Conservation (phyloP, 2,797 vertebrate genomes). For the Streptopelia turtur region DNA sequence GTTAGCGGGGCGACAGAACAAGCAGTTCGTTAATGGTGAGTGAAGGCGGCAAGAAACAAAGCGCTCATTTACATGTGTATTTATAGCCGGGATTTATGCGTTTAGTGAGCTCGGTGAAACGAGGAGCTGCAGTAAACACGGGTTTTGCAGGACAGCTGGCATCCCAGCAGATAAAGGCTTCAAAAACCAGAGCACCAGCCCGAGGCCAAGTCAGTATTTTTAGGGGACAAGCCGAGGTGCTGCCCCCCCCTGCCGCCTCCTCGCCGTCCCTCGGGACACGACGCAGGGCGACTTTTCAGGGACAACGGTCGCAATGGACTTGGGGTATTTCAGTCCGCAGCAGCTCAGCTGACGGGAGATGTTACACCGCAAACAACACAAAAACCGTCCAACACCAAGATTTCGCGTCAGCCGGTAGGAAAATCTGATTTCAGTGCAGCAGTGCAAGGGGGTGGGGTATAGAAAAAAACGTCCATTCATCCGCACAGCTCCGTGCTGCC, state of each 20-base stretch:
- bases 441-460: constrained; percentile 21
- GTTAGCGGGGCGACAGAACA: background rate
- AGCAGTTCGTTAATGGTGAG: background rate
- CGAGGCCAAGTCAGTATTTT: constrained; percentile 1
- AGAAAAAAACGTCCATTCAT: constrained; percentile 47
- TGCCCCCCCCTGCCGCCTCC: background rate
- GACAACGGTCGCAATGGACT: constrained; percentile 45
- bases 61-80: background rate
- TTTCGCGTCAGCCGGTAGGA: constrained; percentile 72
- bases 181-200: constrained; percentile 21
- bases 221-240: background rate
- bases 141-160: constrained; percentile 43
- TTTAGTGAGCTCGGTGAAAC: constrained; percentile 25
- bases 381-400: constrained; percentile 16
- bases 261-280: background rate
- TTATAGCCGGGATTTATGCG: background rate
- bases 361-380: constrained; percentile 67
- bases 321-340: constrained; percentile 61
- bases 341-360: constrained; percentile 73
- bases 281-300: constrained; percentile 61
- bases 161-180: constrained; percentile 45
- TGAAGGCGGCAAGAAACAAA: background rate
- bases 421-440: constrained; percentile 76
- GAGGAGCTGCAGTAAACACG: background rate
- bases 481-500: constrained; percentile 8